phyloP scores from a whole-genome alignment of 1,140 invertebrate species.

The Solenopsis fugax region DNA sequence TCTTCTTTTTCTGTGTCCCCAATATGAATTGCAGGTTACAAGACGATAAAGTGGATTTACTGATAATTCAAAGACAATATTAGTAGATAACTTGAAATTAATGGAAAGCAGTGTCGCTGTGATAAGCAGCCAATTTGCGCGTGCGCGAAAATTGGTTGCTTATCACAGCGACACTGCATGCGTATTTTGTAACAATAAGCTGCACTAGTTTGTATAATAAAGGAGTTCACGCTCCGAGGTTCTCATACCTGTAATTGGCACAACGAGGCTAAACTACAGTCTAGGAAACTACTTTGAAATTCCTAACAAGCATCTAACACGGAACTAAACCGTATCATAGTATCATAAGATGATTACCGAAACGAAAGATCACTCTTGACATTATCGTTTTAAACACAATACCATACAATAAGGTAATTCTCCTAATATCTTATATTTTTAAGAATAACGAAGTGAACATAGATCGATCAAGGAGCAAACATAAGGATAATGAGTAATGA shows the following conservation, averaged over 20 bases:
- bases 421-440: too few species aligned
- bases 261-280: constrained; percentile 41
- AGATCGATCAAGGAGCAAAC: too few species aligned
- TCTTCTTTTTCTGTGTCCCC: too few species aligned
- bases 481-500: too few species aligned
- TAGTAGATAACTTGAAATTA: neutral
- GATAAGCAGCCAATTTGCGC: too few species aligned
- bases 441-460: too few species aligned
- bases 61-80: neutral
- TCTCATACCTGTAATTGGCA: constrained; percentile 43
- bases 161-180: neutral
- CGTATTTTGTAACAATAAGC: constrained; percentile 51
- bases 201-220: constrained; percentile 23
- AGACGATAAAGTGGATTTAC: neutral
- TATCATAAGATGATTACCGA: constrained; percentile 15
- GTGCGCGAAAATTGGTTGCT: constrained; percentile 19
- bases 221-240: constrained; percentile 27
- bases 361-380: neutral
- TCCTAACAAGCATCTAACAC: constrained; percentile 38
- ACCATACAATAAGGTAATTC: neutral
- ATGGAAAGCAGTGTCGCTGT: neutral
- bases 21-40: neutral
- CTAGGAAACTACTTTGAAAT: constrained; percentile 40
- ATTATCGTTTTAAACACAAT: neutral
- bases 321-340: neutral